These are phyloP conservation scores for Kobus ellipsiprymnus DNA, from an alignment of 2,113 vertebrate species.

Conservation along the genomic window DNA sequence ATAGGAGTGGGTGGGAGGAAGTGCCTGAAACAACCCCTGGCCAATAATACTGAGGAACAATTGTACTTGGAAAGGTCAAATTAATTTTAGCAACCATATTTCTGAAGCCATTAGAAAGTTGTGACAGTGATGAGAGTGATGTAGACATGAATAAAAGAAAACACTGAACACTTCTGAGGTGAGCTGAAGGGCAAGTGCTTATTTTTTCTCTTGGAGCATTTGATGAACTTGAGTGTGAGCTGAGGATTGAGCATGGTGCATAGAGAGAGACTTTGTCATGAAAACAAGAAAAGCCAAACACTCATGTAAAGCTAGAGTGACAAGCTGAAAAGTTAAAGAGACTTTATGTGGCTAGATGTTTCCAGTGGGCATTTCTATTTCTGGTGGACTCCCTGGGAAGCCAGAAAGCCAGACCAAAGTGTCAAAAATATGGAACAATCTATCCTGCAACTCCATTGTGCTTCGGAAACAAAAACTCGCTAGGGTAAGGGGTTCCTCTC, in stretches of 20 bases:
- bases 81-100: not conserved
- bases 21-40: not conserved
- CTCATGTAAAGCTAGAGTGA: too few relatives aligned
- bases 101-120: not conserved
- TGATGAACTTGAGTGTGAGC: not conserved
- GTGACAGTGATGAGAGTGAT: not conserved
- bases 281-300: not conserved
- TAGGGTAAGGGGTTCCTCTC: too few relatives aligned
- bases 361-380: not conserved
- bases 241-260: not conserved
- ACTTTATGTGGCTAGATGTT: not conserved
- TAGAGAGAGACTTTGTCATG: not conserved
- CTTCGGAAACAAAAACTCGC: not conserved
- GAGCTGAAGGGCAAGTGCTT: not conserved
- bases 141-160: not conserved
- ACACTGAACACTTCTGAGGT: not conserved
- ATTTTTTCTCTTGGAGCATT: not conserved
- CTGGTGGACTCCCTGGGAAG: not conserved
- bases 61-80: not conserved
- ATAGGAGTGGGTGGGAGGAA: not conserved
- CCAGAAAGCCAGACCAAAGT: not conserved
- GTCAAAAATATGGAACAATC: not conserved
- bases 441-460: too few relatives aligned
- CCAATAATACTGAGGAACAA: not conserved
- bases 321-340: not conserved